Conservation (phyloP, 2,797 vertebrate species). For the Dipus sagitta region DNA sequence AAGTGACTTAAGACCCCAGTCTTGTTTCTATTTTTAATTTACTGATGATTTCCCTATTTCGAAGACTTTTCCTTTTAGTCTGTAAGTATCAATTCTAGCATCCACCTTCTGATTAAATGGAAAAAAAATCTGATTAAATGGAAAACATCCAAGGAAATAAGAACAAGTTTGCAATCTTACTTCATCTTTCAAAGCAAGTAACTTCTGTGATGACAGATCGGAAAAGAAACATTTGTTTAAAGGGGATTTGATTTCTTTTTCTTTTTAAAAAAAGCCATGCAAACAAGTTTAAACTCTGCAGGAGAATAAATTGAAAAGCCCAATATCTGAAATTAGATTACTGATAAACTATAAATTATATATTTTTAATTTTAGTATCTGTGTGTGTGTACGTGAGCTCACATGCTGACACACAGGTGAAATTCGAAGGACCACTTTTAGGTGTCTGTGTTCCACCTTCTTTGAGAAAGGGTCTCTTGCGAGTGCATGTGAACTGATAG, state of each 20-base stretch:
- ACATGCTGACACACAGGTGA: too few relatives aligned
- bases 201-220: conserved; percentile 15
- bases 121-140: conserved; percentile 5
- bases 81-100: background rate
- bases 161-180: conserved; percentile 1
- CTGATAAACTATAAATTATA: background rate
- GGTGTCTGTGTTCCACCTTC: too few relatives aligned
- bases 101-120: conserved; percentile 8
- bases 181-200: conserved; percentile 9
- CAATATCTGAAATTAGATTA: background rate
- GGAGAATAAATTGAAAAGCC: background rate
- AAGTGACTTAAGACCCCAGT: conserved; percentile 44
- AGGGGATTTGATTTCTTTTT: background rate
- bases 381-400: too few relatives aligned
- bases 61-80: background rate
- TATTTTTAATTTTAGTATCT: too few relatives aligned
- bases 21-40: conserved; percentile 50
- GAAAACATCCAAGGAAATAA: conserved; percentile 21
- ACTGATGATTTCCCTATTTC: conserved; percentile 5
- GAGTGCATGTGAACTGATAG: too few relatives aligned
- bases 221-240: conserved; percentile 1
- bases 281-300: background rate
- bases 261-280: background rate
- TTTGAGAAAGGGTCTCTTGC: too few relatives aligned
- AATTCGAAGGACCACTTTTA: too few relatives aligned